phyloP scores from a whole-genome alignment of 2,888 invertebrate species.

The Cataglyphis rosenhaueri region DNA sequence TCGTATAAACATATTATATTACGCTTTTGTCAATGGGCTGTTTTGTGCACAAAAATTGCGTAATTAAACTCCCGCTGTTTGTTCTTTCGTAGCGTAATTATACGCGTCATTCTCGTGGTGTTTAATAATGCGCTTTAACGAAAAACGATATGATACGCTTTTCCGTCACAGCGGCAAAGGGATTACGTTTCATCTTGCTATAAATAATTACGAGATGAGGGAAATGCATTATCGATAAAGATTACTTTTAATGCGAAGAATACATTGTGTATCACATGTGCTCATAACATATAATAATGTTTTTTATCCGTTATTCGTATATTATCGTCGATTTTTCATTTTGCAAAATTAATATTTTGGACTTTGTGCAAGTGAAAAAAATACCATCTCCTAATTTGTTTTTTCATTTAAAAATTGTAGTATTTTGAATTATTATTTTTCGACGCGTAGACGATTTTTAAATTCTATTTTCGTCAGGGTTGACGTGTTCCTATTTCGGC shows the following conservation, averaged over 20 bases:
- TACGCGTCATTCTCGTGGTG: conserved; percentile 44
- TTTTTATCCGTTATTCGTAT: background rate
- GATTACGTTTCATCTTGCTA: conserved; percentile 56
- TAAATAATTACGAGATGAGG: conserved; percentile 53
- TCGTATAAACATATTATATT: conserved; percentile 50
- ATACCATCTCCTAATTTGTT: background rate
- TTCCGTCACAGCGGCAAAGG: conserved; percentile 23
- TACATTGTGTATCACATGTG: background rate
- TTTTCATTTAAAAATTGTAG: background rate
- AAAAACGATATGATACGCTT: conserved; percentile 40
- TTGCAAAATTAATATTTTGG: background rate
- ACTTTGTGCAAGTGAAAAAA: background rate
- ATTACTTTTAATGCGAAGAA: conserved; percentile 46
- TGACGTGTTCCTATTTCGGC: background rate
- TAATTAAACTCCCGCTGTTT: conserved; percentile 49
- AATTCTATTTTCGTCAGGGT: conserved; percentile 36
- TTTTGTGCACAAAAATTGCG: conserved; percentile 50
- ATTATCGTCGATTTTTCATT: conserved; percentile 9
- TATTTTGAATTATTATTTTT: conserved; percentile 31
- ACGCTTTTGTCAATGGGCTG: conserved; percentile 52
- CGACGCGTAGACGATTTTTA: conserved; percentile 21
- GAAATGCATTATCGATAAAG: conserved; percentile 28
- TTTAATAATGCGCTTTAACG: conserved; percentile 54
- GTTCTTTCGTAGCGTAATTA: conserved; percentile 50
- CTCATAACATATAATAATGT: background rate